Percentiles rank a stretch among this genome's conserved stretches.
Conservation (phyloP, 2,888 invertebrate genomes). For the Sinohyriopsis cumingii region DNA sequence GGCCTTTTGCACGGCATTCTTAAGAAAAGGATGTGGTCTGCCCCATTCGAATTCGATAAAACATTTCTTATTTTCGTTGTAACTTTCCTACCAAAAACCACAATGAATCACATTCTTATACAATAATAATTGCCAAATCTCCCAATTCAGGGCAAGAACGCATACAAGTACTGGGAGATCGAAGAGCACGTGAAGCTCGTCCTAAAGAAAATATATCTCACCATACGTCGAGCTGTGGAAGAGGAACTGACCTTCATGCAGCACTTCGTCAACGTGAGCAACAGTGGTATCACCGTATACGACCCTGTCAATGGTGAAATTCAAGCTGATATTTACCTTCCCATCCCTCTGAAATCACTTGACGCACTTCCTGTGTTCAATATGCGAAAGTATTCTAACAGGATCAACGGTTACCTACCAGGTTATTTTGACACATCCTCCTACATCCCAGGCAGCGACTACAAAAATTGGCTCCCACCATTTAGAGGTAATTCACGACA, state of each 20-base stretch:
- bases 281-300: constrained; percentile 34
- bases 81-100: too few relatives aligned
- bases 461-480: constrained; percentile 87
- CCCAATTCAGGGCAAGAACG: constrained; percentile 41
- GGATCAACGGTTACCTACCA: constrained; percentile 25
- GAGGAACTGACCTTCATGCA: constrained; percentile 32
- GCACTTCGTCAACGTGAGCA: constrained; percentile 13
- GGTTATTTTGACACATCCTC: constrained; percentile 15
- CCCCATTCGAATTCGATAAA: too few relatives aligned
- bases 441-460: constrained; percentile 81
- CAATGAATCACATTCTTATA: too few relatives aligned
- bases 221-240: constrained; percentile 31
- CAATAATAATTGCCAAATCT: too few relatives aligned
- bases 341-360: constrained; percentile 36
- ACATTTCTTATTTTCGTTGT: too few relatives aligned
- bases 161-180: constrained; percentile 53
- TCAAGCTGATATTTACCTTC: constrained; percentile 36
- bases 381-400: constrained; percentile 21
- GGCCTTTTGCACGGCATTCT: too few relatives aligned
- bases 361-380: constrained; percentile 28
- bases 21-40: too few relatives aligned
- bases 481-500: constrained; percentile 80
- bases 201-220: constrained; percentile 13
- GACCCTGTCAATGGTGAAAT: constrained; percentile 42
- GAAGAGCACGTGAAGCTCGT: constrained; percentile 38